Conservation (phyloP, 2,113 vertebrate species). For the Corythaixoides concolor region DNA sequence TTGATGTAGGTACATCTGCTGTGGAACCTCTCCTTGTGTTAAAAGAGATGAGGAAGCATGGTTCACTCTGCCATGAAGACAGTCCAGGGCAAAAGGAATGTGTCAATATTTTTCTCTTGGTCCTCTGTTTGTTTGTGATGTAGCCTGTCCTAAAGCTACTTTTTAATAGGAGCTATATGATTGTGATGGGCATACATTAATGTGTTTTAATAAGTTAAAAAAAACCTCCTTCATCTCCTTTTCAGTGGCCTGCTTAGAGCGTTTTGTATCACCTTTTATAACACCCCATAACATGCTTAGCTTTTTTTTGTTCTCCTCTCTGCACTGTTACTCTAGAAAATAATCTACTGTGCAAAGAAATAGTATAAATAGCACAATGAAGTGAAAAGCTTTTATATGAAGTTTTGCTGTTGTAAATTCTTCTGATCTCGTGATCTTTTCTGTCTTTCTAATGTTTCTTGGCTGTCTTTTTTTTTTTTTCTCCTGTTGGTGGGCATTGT, state of each 20-base stretch:
- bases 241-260: background rate
- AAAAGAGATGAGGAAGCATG: background rate
- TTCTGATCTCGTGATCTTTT: background rate
- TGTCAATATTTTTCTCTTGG: background rate
- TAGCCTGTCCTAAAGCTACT: background rate
- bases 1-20: background rate
- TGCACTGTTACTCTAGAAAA: background rate
- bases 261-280: background rate
- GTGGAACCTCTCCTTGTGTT: background rate
- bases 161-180: background rate
- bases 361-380: background rate
- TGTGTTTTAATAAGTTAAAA: background rate
- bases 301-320: background rate
- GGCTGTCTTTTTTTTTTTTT: background rate
- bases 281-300: background rate
- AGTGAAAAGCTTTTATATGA: background rate
- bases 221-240: background rate
- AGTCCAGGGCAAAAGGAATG: background rate
- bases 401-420: background rate
- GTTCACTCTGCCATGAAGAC: background rate
- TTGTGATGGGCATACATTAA: background rate
- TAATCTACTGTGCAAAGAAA: background rate
- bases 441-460: constrained; percentile 9
- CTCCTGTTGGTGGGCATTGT: background rate
- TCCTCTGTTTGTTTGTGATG: background rate